Base-by-base conservation (phyloP, 2,113 vertebrate genomes). In the Crotalus helleri region DNA sequence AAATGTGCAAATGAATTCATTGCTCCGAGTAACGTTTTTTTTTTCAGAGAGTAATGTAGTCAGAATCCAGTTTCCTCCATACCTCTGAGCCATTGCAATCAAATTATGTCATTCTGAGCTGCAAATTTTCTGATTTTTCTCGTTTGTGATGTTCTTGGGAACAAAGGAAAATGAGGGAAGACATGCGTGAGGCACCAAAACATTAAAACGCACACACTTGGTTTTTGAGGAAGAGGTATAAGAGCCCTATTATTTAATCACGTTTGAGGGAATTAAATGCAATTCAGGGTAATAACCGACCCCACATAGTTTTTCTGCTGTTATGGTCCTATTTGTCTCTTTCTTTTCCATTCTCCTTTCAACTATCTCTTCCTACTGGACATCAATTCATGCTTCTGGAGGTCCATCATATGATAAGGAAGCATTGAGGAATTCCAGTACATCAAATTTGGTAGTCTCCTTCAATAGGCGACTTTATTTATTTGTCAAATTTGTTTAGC, bases 1-100 rank as follows among this genome's bases (percentile, higher is more conserved):
- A 95, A 86, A 54, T 92, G 94, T 93, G 92, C 93, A 93, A 59
- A 3, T 24, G 33, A 91, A 91, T 91, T 91, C 90, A 89, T 93
- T 90, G 93, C 89, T 96, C 90, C 90, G 93, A 93, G 90, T 74
- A 86, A 92, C 24, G 1, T 88, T 92, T 69, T 69, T 26, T 61
- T 11, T 61, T n/a, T n/a, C 46, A 57, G 85, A 90, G 44, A n/a
- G 88, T 90, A 88, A 91, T 91, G 87, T 61, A 0, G 0, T 94
- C 95, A 33, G 61, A 58, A 55, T 89, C 64, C 5, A 93, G 94
- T 58, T 91, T 94, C 26, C 93, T 94, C 92, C 94, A 93, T 59
- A 58, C 88, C 69, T 90, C 69, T 59, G 54, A 92, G 92, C 51
- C 23, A 54, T 55, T 81, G 87, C 92, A 89, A 92, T 92, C 92